Percentiles rank a stretch among this genome's conserved stretches.
These are phyloP conservation scores for Ochotona curzoniae DNA, from an alignment of 2,113 vertebrate genomes.

Conservation along the genomic window DNA sequence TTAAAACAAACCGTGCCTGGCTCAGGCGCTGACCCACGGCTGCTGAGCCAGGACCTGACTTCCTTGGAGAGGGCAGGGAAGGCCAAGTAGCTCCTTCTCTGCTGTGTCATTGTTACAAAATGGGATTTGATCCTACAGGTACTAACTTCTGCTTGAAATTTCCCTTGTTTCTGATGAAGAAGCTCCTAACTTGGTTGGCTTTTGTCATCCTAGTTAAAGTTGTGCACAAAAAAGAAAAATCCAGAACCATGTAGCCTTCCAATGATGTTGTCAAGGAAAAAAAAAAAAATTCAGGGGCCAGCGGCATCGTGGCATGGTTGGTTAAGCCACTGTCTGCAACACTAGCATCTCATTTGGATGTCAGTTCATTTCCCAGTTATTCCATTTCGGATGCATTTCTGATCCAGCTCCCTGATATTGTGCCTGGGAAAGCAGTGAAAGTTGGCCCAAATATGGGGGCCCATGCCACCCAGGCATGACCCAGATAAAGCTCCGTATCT, in stretches of 20 bases:
- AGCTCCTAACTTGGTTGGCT: neutral
- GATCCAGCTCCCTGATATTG: too few species aligned
- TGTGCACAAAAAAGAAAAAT: slow-evolving; percentile 14
- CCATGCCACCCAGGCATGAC: too few species aligned
- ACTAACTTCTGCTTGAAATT: neutral
- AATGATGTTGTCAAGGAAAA: neutral
- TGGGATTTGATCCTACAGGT: neutral
- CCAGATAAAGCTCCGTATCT: too few species aligned
- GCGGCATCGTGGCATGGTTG: too few species aligned
- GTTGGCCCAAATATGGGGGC: too few species aligned
- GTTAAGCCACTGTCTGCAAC: too few species aligned
- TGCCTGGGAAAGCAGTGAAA: too few species aligned
- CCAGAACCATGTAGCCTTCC: neutral
- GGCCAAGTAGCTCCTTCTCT: neutral
- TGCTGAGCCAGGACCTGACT: neutral
- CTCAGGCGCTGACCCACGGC: neutral
- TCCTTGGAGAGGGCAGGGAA: neutral
- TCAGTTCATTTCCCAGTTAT: too few species aligned
- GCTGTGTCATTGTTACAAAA: neutral
- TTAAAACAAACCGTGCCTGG: neutral
- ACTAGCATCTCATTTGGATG: too few species aligned
- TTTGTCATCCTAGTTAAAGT: neutral
- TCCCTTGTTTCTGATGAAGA: neutral
- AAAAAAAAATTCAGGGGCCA: neutral
- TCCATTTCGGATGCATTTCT: too few species aligned